Evolutionary conservation across 2,797 vertebrate genomes (phyloP).

Genomic region (Hippocampus kuda): DNA sequence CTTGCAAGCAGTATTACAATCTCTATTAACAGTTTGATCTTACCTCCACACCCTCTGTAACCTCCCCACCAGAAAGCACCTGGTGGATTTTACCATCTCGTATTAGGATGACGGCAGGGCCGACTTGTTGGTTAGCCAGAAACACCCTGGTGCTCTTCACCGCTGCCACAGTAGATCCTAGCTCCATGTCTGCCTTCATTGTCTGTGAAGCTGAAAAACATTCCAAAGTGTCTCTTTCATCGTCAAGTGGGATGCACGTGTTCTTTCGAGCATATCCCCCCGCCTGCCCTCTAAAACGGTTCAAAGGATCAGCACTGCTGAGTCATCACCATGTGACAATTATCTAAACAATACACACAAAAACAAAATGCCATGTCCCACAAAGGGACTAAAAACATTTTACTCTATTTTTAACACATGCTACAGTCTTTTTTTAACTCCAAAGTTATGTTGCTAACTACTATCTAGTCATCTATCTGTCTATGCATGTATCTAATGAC

Average conservation of each 20-base stretch:
- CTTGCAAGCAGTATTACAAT: no score
- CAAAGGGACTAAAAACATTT: background rate
- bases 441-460: background rate
- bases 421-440: no score
- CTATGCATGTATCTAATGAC: no score
- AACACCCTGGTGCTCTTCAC: conserved; percentile 70
- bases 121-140: conserved; percentile 42
- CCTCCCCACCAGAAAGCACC: conserved; percentile 46
- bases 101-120: conserved; percentile 65
- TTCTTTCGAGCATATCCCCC: background rate
- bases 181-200: conserved; percentile 48
- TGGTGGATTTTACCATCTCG: conserved; percentile 63
- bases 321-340: background rate
- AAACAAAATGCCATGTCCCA: background rate
- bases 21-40: conserved; percentile 8
- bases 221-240: background rate
- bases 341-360: background rate
- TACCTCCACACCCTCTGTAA: conserved; percentile 45
- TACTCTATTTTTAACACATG: background rate
- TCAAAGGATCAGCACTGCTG: background rate
- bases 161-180: conserved; percentile 54
- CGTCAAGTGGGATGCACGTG: background rate
- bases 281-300: background rate
- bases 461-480: background rate
- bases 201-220: background rate